Evolutionary conservation across 2,113 vertebrate genomes (phyloP).

Genomic region (Corythornis madagascariensis): DNA sequence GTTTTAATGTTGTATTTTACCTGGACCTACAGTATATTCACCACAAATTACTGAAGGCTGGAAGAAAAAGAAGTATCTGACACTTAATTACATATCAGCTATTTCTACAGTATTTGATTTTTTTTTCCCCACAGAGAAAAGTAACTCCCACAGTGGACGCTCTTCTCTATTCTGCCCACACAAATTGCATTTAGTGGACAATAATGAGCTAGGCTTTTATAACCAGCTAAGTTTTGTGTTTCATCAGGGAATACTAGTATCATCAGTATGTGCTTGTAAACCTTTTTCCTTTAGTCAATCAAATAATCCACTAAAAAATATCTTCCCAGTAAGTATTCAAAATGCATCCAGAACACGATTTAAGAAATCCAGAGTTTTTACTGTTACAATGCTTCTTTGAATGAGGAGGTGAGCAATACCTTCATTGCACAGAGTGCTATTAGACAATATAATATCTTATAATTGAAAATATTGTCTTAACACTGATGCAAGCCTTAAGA

Average conservation of each 20-base stretch:
- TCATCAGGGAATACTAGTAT: neutral
- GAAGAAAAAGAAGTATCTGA: neutral
- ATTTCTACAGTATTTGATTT: neutral
- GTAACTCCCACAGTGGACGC: neutral
- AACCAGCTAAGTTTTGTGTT: neutral
- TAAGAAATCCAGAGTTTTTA: neutral
- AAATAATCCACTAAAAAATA: neutral
- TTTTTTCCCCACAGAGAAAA: neutral
- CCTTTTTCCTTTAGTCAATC: neutral
- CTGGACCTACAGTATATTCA: neutral
- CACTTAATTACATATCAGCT: neutral
- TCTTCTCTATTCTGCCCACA: neutral
- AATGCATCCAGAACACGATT: neutral
- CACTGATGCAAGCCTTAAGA: neutral
- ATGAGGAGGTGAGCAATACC: neutral
- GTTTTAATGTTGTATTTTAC: neutral
- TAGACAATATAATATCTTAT: neutral
- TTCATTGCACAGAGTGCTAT: neutral
- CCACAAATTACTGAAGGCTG: constrained; percentile 1
- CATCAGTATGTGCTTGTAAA: neutral
- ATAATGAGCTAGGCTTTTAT: neutral
- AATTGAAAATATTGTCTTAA: neutral
- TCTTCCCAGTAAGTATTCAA: neutral
- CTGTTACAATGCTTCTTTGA: neutral
- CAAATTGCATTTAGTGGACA: neutral